Conservation (phyloP, 2,797 vertebrate species). For the Coccyzus lansbergi region DNA sequence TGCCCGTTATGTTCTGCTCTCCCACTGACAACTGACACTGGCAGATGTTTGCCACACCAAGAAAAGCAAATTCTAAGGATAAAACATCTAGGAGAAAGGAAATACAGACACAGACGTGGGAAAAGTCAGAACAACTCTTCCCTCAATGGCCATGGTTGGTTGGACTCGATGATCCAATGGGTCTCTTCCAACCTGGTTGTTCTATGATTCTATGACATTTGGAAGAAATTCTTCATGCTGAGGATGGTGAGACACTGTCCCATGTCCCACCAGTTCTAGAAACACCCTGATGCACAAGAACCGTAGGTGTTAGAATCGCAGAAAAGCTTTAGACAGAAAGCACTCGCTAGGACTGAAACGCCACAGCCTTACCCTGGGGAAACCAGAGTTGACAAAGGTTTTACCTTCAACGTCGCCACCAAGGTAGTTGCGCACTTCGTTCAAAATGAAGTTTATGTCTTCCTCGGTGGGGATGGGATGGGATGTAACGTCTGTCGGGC, state of each 20-base stretch:
- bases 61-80: background rate
- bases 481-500: conserved; percentile 87
- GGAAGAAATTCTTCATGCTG: too few species aligned
- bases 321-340: background rate
- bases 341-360: rapidly evolving
- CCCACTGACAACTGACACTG: background rate
- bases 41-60: background rate
- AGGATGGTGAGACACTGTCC: too few species aligned
- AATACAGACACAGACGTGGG: rapidly evolving
- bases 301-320: rapidly evolving
- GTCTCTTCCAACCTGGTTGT: too few species aligned
- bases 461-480: conserved; percentile 94
- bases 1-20: background rate
- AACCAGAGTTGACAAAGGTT: background rate
- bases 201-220: too few species aligned
- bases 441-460: conserved; percentile 97
- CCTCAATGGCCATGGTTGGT: too few species aligned
- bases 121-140: background rate
- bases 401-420: conserved; percentile 93
- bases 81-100: background rate
- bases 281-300: rapidly evolving
- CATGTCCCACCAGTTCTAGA: rapidly evolving
- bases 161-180: too few species aligned
- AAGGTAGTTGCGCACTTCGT: conserved; percentile 94
- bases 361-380: rapidly evolving